Percentiles rank a stretch among this genome's conserved stretches.
Evolutionary conservation across 2,113 vertebrate species (phyloP).

Genomic region (Burhinus oedicnemus): DNA sequence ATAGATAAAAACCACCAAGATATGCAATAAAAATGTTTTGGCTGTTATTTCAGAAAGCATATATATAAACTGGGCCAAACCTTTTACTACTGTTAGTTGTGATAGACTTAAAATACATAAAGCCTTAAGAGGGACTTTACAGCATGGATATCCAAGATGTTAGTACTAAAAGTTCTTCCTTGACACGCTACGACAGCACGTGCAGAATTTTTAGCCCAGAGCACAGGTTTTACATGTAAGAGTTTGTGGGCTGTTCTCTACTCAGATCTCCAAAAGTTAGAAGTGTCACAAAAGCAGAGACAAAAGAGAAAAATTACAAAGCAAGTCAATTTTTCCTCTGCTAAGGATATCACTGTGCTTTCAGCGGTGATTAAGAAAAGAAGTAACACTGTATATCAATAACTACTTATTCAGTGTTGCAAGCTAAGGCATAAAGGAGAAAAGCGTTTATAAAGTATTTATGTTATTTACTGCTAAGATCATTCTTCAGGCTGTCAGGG

Average conservation of each 20-base stretch:
- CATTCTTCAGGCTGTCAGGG: slow-evolving; percentile 8
- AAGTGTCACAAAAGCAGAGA: background rate
- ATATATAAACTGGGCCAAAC: background rate
- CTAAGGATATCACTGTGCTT: background rate
- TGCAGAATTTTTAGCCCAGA: background rate
- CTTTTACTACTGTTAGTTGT: background rate
- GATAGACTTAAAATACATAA: background rate
- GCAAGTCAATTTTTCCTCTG: background rate
- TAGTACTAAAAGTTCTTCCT: background rate
- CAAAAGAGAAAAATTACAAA: background rate
- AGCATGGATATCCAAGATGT: background rate
- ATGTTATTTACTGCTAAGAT: slow-evolving; percentile 43
- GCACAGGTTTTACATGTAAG: background rate
- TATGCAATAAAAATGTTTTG: background rate
- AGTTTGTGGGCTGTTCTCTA: background rate
- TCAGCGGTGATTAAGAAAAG: background rate
- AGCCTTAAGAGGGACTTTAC: background rate
- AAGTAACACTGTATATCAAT: background rate
- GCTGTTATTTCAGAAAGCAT: background rate
- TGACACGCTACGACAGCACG: background rate
- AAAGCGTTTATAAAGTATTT: slow-evolving; percentile 43
- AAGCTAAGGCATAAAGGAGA: background rate
- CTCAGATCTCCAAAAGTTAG: background rate
- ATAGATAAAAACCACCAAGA: background rate
- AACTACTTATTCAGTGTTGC: background rate